phyloP scores from a whole-genome alignment of 2,113 vertebrate genomes.

The Fregetta grallaria region DNA sequence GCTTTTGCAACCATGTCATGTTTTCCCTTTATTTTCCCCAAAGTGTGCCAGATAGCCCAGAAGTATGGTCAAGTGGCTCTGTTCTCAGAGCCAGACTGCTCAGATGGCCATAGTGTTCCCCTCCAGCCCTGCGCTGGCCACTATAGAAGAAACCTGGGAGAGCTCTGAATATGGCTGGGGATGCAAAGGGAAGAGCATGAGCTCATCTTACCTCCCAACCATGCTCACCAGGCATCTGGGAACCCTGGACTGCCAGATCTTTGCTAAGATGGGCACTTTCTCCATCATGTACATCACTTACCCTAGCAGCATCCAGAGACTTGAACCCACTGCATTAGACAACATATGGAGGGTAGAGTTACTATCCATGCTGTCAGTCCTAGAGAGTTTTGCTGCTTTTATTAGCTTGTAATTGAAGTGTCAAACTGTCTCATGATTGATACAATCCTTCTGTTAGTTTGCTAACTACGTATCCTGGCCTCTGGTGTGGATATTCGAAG shows the following conservation, averaged over 20 bases:
- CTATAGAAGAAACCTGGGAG: not conserved
- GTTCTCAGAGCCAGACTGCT: not conserved
- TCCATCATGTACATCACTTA: not conserved
- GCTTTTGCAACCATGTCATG: not conserved
- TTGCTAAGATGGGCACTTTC: not conserved
- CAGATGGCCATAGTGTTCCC: not conserved
- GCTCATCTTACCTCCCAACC: not conserved
- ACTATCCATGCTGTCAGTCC: not conserved
- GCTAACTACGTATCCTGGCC: not conserved
- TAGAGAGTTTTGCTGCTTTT: not conserved
- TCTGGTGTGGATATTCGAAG: not conserved
- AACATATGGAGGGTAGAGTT: not conserved
- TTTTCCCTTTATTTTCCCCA: not conserved
- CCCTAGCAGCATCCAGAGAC: not conserved
- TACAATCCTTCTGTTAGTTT: not conserved
- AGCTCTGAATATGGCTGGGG: not conserved
- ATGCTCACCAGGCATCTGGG: not conserved
- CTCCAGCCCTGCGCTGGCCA: not conserved
- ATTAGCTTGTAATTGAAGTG: not conserved
- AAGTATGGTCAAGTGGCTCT: not conserved
- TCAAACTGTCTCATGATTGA: not conserved
- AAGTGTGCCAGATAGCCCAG: not conserved
- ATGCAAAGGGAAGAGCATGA: not conserved
- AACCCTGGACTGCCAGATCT: not conserved
- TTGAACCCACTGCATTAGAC: not conserved